Evolutionary conservation across 2,888 invertebrate genomes (phyloP), one percentile per base, ranked within the genome.

Genomic region (Chrysomela aeneicollis): DNA sequence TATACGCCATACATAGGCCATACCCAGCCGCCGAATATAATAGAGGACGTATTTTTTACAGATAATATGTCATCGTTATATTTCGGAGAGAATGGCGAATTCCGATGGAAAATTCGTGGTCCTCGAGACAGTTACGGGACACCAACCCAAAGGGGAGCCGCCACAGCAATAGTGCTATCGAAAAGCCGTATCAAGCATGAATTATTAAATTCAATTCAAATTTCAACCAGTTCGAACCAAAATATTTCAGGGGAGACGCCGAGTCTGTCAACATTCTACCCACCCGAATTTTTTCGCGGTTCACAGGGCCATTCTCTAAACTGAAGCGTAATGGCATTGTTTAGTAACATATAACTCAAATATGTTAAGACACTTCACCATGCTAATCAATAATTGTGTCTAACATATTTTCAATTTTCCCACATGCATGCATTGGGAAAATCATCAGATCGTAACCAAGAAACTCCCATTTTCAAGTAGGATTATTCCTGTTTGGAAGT

Each of bases 161-260:
- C 42, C 1, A 15, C n/a, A 10, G 42, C 42, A 2, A 42, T 42
- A 15, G 42, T 42, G 15, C 42, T 42, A 42, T 42, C 42, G 42
- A 42, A 42, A 42, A 42, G 10, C 42, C 42, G 42, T 42, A 42
- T 42, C 42, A 15, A 6, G 42, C 42, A 42, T 42, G 42, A 42
- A 42, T 42, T 42, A 15, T 42, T 42, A 42, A 42, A 42, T 42
- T 42, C 42, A 42, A 42, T 42, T 42, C n/a, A 42, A 42, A 42
- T 42, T 42, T 42, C 42, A 42, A 42, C 32, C 42, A 42, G 42
- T 42, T 42, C 42, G 42, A 15, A 42, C 42, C 15, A 42, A 15
- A 42, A 15, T 42, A 42, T 42, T 42, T 15, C 6, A 42, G n/a
- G 42, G 3, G 42, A 42, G 42, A 42, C 32, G 32, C 32, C 2